Evolutionary conservation across 1,140 invertebrate genomes (phyloP), one percentile per base, ranked within the genome.

Genomic region (Pomacea maculata): DNA sequence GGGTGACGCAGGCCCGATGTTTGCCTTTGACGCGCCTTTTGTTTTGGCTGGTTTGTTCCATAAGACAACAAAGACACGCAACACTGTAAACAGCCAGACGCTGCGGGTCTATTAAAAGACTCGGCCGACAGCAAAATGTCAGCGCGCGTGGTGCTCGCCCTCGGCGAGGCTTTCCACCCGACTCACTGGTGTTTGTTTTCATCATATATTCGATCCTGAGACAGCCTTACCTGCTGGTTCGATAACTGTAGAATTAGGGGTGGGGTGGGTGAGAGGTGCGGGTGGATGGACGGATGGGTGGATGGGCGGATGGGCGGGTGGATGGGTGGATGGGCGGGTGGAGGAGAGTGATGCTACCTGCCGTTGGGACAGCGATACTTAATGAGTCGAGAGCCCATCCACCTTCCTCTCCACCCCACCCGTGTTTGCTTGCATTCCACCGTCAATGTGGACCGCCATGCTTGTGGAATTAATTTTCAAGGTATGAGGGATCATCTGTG

Each of bases 11-110:
- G 11, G n/a, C 14, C 55, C 52, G 54, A n/a, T 75, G 73, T 75
- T 57, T 57, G 34, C 17, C 73, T 52, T 57, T 15, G 11, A 45
- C 21, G 73, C 55, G 73, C 73, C 57, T 57, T 57, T n/a, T 75
- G 73, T 75, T 75, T 75, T 52, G 73, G n/a, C 73, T 75, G 45
- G 73, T 57, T 75, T 14, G 52, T 52, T 54, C 52, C 52, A 54
- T 34, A 55, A 75, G 57, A 75, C 73, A 75, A 75, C 73, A 75
- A 75, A 75, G 73, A 75, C 54, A 75, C 55, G 73, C 73, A 75
- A 75, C 73, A 75, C 73, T 75, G 73, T 75, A 52, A 75, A 75
- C 73, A 75, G 52, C 15, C 6, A 10, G 21, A n/a, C 21, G 21
- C 54, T 73, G 25, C n/a, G 67, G 67, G 67, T 25, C 21, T 34